These are phyloP conservation scores for Clupea harengus DNA, from an alignment of 2,113 vertebrate genomes.

Conservation along the genomic window DNA sequence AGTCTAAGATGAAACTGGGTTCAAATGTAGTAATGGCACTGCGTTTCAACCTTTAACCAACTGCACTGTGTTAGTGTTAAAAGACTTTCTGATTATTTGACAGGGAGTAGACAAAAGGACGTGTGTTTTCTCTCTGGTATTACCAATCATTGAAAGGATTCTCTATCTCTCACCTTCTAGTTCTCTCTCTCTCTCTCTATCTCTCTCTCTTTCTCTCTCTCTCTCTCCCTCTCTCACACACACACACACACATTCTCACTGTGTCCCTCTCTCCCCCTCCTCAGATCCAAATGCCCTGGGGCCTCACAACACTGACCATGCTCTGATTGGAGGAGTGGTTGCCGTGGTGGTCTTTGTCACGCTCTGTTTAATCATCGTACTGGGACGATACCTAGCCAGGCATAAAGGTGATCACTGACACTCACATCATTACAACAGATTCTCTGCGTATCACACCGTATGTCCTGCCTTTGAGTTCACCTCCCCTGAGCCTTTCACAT, in stretches of 20 bases:
- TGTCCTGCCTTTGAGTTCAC: too few relatives aligned
- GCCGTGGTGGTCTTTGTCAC: conserved; percentile 98
- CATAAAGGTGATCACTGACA: conserved; percentile 89
- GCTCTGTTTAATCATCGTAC: conserved; percentile 96
- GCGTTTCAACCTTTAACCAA: too few relatives aligned
- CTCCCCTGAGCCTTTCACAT: too few relatives aligned
- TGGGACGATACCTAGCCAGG: conserved; percentile 97
- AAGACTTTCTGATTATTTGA: too few relatives aligned
- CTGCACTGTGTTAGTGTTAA: too few relatives aligned
- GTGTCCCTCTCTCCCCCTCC: conserved; percentile 62
- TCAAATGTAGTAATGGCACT: too few relatives aligned
- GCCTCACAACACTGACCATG: conserved; percentile 88
- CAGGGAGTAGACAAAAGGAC: too few relatives aligned
- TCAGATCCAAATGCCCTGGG: conserved; percentile 92
- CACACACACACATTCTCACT: conserved; percentile 16
- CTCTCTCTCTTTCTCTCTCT: neutral
- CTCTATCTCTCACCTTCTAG: too few relatives aligned
- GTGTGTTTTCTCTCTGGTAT: too few relatives aligned
- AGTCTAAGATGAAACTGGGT: too few relatives aligned
- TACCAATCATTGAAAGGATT: too few relatives aligned
- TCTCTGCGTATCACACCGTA: too few relatives aligned
- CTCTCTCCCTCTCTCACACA: conserved; percentile 16
- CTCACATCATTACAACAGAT: neutral
- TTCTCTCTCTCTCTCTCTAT: neutral
- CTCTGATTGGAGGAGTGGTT: conserved; percentile 96